Base-by-base conservation (phyloP, 2,113 vertebrate species). In the Paracanthobrama guichenoti region DNA sequence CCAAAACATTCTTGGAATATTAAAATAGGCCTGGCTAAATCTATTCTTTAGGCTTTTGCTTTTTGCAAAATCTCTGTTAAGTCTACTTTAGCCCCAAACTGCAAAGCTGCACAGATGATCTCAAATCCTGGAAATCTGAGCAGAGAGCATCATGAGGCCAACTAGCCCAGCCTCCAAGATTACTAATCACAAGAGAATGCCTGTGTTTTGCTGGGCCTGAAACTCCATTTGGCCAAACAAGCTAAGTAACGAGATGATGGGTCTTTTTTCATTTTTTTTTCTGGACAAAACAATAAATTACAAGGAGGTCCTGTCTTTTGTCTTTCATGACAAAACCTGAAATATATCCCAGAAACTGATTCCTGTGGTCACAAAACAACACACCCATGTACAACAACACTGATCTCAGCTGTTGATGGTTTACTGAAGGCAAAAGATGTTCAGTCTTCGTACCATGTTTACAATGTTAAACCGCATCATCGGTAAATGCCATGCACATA, bases 161-260 rank as follows among this genome's bases (percentile, higher is more conserved):
- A 84, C 64, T 28, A 84, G 55, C 53, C 77, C 86, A 85, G 82
- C 85, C 87, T 93, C 89, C 89, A 88, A 89, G 44, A 89, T 93
- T 91, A 92, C 90, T 92, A 90, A 93, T 89, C 89, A 85, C 84
- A 85, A 69, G 91, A 87, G 92, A 93, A 93, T 92, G 92, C 88
- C 55, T 31, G 50, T 42, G n/a, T 87, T 88, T 89, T 84, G 82
- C 73, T 64, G 50, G 86, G 53, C 81, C 82, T 55, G 59, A 81
- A 74, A 14, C 60, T 75, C 42, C 69, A 82, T 84, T 81, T 82
- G 77, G 81, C 86, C 86, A 87, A 85, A 66, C 46, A 66, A 59
- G 62, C 77, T 81, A 31, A 66, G 53, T 64, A 81, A 81, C 46
- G 9, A 84, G 59, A 88, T 50, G 59, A 85, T 71, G 6, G 18